Base-by-base conservation (phyloP, 2,113 vertebrate species). In the Pterocles orientalis region DNA sequence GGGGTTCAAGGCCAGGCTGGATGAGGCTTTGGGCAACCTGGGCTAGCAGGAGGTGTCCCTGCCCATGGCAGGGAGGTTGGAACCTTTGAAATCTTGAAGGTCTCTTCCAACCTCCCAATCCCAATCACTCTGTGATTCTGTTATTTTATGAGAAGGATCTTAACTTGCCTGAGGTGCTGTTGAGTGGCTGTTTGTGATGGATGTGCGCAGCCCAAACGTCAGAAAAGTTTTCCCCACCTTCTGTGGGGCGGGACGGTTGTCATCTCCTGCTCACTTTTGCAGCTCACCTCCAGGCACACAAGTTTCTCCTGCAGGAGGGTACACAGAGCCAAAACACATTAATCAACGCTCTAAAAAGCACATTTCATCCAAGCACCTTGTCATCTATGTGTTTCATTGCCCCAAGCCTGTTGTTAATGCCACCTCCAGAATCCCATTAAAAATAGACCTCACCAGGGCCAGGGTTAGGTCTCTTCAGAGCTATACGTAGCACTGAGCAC, bases 371-470 rank as follows among this genome's bases (percentile, higher is more conserved):
- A 41, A 82, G 39, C 48, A 82, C 39, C 48, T 82, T 33, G 1
- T 76, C 73, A 66, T 65, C n/a, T 41, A 14, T 15, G 8, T 23
- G 7, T n/a, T 89, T 57, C 0, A 0, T 24, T 85, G 41, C 57
- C 70, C 39, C 68, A 31, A 82, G 51, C 39, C 9, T 56, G 54
- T 75, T 95, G 29, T 77, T 90, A 90, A 80, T 80, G 65, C 88
- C 92, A 94, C 56, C 39, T 86, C 47, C 54, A 82, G 73, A 85
- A 79, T 78, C 48, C 61, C 39, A 82, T 92, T 94, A 87, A 82
- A 86, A 82, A 70, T 4, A 39, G 29, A 34, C 12, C 45, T 94
- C 48, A 61, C 48, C 33, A 41, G 45, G 60, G 53, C 25, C 12
- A 71, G 73, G 69, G 17, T 14, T 56, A 26, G 20, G 26, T 89